Evolutionary conservation across 2,888 invertebrate species (phyloP).

Genomic region (Xestoiulus laeticollis): DNA sequence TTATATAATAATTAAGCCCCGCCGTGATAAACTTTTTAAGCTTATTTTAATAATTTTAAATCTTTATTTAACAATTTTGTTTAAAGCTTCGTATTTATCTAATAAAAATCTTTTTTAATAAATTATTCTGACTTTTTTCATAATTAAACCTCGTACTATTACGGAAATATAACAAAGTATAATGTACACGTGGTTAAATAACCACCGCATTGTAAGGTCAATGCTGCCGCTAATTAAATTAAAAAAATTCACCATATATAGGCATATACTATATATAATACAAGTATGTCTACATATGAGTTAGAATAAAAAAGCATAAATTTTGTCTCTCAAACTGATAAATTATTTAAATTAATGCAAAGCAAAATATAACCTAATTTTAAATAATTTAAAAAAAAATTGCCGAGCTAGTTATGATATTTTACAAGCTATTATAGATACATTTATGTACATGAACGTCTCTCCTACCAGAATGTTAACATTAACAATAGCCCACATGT

Average conservation of each 20-base stretch:
- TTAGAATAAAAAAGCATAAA: background rate
- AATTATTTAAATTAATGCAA: background rate
- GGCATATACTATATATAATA: background rate
- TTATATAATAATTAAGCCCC: background rate
- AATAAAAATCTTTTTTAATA: too few relatives aligned
- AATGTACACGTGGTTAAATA: background rate
- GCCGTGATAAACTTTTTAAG: background rate
- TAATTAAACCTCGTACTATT: background rate
- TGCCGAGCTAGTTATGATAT: background rate
- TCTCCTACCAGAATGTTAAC: background rate
- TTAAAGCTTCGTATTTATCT: background rate
- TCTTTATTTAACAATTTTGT: background rate
- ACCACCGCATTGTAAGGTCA: background rate
- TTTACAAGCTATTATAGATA: constrained; percentile 25
- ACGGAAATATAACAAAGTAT: background rate
- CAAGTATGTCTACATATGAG: background rate
- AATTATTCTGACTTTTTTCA: too few relatives aligned
- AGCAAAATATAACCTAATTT: background rate
- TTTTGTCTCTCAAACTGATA: background rate
- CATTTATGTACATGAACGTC: background rate
- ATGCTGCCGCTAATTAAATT: background rate
- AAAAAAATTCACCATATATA: background rate
- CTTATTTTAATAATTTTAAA: background rate
- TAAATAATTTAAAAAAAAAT: background rate
- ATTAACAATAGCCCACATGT: background rate